Evolutionary conservation across 1,140 invertebrate species (phyloP), one percentile per base, ranked within the genome.

Genomic region (Drosophila leontia): DNA sequence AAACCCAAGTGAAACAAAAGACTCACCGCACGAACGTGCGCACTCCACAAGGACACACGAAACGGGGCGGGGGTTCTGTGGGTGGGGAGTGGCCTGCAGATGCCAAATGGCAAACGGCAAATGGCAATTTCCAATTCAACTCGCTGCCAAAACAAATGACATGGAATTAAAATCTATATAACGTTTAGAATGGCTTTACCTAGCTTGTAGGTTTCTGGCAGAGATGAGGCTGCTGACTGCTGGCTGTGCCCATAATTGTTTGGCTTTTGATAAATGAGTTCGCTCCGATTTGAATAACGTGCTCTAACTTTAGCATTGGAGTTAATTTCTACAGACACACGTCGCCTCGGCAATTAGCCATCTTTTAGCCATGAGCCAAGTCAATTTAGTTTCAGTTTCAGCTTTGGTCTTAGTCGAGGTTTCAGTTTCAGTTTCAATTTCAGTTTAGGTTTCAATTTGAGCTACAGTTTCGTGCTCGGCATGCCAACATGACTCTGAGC

Each of bases 281-380:
- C 72, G 83, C 79, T 82, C 83, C 70, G 79, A 82, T 86, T 86
- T 87, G 79, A 79, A 87, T 80, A 82, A 79, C 79, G 78, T 71
- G 78, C 64, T 65, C 72, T 59, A 83, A 57, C 65, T 79, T 80
- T 77, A 87, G 76, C 83, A 86, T 86, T 86, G 83, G 63, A 79
- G 76, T 75, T 86, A 79, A 82, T 86, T 87, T 82, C 63, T 55
- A 79, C 45, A 76, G 45, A 47, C 76, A 80, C 76, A 85, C 77
- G 82, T 80, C 68, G 50, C 57, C 57, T 62, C 62, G 62, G 83
- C 82, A 86, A 86, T 86, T 86, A 86, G 79, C 82, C 82, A 86
- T 86, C 70, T 76, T 76, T 85, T 79, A 87, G 67, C 83, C 82
- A 82, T 87, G 82, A 86, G 82, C 55, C 74, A 62, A 44, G 44